Percentiles rank a stretch among this genome's conserved stretches.
These are phyloP conservation scores for Lepidurus packardi DNA, from an alignment of 1,140 invertebrate genomes.

Conservation along the genomic window DNA sequence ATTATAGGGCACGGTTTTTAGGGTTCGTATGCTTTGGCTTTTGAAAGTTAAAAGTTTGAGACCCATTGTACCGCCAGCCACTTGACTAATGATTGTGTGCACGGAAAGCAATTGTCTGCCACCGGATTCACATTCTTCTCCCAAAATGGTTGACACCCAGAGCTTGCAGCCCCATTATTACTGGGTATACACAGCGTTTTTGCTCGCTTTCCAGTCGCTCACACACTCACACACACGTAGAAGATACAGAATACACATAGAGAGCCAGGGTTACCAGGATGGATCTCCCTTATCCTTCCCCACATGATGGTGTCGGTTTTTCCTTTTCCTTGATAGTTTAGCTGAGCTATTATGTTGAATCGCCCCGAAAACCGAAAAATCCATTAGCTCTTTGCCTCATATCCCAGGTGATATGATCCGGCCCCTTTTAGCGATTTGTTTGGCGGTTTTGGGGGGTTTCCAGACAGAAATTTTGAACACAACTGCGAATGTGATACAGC, in stretches of 20 bases:
- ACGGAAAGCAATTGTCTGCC: conserved; percentile 18
- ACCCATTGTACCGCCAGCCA: not conserved
- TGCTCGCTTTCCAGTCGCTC: not conserved
- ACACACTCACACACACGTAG: not conserved
- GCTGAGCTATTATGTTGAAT: not conserved
- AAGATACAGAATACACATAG: not conserved
- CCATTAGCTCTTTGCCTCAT: not conserved
- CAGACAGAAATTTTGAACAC: not conserved
- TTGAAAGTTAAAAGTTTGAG: not conserved
- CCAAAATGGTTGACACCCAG: not conserved
- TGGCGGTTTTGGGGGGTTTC: not conserved
- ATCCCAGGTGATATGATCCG: not conserved
- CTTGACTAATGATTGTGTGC: conserved; percentile 21
- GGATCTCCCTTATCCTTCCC: not conserved
- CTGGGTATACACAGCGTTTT: not conserved
- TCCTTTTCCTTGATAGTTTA: not conserved
- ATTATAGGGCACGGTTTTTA: too few relatives aligned
- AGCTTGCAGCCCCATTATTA: conserved; percentile 16
- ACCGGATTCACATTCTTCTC: conserved; percentile 11
- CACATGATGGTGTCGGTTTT: too few relatives aligned
- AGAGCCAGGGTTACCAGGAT: not conserved
- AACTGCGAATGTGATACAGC: conserved; percentile 1
- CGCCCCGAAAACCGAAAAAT: not conserved
- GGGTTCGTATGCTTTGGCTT: not conserved
- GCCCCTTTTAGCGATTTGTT: conserved; percentile 17